A percentile compares a stretch with the other conserved stretches of the same genome.
Evolutionary conservation across 2,113 vertebrate genomes (phyloP).

Genomic region (Trogon surrucura): DNA sequence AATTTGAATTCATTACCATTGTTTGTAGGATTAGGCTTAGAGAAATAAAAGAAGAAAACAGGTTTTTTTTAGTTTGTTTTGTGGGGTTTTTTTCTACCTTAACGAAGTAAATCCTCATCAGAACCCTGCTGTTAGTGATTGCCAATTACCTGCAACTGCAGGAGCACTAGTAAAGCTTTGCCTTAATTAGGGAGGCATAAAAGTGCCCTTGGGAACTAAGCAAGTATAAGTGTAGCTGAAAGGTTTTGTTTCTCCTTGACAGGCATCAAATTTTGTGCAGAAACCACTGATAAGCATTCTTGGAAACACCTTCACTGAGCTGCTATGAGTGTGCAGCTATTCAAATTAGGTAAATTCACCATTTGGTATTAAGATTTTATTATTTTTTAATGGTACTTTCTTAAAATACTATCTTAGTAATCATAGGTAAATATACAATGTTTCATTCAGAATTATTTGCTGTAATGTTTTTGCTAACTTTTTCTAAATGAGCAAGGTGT

Average conservation of each 20-base stretch:
- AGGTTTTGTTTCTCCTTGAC: conserved; percentile 14
- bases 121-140: conserved; percentile 67
- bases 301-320: neutral
- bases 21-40: neutral
- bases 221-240: conserved; percentile 39
- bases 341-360: neutral
- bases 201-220: conserved; percentile 51
- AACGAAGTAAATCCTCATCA: conserved; percentile 62
- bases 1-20: conserved; percentile 8
- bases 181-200: conserved; percentile 59
- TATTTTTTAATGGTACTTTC: neutral
- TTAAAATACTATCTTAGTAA: neutral
- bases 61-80: neutral
- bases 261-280: neutral
- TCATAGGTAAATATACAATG: neutral
- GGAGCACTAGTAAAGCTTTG: conserved; percentile 44
- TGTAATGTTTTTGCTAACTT: neutral
- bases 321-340: neutral
- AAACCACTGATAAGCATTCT: neutral
- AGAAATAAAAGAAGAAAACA: conserved; percentile 8
- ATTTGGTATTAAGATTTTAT: neutral
- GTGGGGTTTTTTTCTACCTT: neutral
- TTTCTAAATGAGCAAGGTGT: neutral
- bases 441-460: neutral
- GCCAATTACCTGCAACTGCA: conserved; percentile 69